phyloP scores from a whole-genome alignment of 2,113 vertebrate genomes.

The Peromyscus californicus region DNA sequence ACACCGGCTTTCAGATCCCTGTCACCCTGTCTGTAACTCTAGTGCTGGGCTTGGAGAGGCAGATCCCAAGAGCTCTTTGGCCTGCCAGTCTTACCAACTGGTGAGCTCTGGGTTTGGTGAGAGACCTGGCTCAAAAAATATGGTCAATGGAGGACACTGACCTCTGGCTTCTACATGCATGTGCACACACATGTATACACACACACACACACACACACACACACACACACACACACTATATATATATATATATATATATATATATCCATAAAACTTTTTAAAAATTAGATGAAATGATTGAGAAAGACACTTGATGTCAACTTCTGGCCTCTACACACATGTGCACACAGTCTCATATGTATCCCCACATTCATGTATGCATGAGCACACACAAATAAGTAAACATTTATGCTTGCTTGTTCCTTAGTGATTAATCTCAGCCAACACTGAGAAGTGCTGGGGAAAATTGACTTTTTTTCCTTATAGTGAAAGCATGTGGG shows the following conservation, averaged over 20 bases:
- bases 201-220: not conserved
- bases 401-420: not conserved
- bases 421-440: slow-evolving; percentile 34
- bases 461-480: slow-evolving; percentile 5
- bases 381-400: not conserved
- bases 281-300: not conserved
- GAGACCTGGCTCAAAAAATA: not conserved
- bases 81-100: not conserved
- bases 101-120: not conserved
- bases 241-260: no score
- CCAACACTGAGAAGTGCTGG: not conserved
- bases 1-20: no score
- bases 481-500: not conserved
- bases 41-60: not conserved
- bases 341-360: not conserved
- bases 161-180: not conserved
- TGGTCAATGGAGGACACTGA: not conserved
- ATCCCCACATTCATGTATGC: no score
- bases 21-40: not conserved
- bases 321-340: not conserved
- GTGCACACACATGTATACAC: not conserved
- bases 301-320: not conserved
- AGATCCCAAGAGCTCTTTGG: not conserved
- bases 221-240: no score
- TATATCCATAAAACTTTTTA: not conserved